Evolutionary conservation across 2,797 vertebrate genomes (phyloP).

Genomic region (Uromys caudimaculatus): DNA sequence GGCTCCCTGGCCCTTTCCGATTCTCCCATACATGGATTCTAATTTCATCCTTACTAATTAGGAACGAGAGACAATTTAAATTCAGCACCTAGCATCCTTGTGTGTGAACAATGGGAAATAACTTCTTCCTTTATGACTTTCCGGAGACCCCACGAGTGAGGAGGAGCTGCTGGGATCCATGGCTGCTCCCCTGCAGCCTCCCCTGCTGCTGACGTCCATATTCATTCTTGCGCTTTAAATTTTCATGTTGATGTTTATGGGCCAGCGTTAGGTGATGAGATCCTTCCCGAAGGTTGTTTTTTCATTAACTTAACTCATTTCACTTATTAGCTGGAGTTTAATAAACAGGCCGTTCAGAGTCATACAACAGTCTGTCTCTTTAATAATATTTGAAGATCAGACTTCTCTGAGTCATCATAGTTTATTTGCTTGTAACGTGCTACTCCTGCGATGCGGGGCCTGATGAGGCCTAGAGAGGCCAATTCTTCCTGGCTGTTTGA

Average conservation of each 20-base stretch:
- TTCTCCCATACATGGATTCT: constrained; percentile 25
- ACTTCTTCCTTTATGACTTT: constrained; percentile 76
- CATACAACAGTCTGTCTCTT: constrained; percentile 59
- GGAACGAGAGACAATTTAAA: constrained; percentile 74
- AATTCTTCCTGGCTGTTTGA: not conserved
- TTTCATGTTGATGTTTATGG: constrained; percentile 81
- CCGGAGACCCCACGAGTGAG: constrained; percentile 62
- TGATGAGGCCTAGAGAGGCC: not conserved
- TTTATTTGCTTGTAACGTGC: constrained; percentile 71
- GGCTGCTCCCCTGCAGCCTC: constrained; percentile 60
- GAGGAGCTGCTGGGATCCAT: constrained; percentile 70
- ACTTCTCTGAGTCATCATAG: constrained; percentile 63
- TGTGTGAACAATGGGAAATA: constrained; percentile 74
- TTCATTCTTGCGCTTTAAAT: constrained; percentile 77
- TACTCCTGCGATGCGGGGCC: constrained; percentile 10
- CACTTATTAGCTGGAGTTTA: constrained; percentile 77
- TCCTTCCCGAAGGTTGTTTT: constrained; percentile 74
- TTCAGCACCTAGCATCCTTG: constrained; percentile 69
- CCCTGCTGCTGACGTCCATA: constrained; percentile 21
- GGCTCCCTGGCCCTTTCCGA: constrained; percentile 42
- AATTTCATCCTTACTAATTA: constrained; percentile 74
- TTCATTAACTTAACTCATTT: constrained; percentile 82
- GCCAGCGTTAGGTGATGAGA: constrained; percentile 73
- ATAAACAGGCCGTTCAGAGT: constrained; percentile 39
- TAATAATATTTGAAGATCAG: constrained; percentile 72